A percentile compares a stretch with the other conserved stretches of the same genome.
These are phyloP conservation scores for Scomber colias DNA, from an alignment of 2,113 vertebrate species.

Conservation along the genomic window DNA sequence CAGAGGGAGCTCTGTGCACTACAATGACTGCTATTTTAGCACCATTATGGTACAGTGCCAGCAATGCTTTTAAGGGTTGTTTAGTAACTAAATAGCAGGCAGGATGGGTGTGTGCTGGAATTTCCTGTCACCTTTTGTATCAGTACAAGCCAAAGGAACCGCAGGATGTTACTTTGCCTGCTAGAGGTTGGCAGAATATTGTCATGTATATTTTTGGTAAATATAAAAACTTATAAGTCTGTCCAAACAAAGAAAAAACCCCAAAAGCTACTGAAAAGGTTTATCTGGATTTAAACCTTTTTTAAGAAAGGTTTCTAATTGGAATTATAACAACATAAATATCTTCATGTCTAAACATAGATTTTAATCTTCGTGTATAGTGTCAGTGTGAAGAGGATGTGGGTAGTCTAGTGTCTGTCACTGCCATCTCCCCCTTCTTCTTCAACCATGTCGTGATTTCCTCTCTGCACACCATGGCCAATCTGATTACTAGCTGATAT, in stretches of 20 bases:
- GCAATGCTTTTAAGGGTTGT: conserved; percentile 57
- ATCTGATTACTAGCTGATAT: conserved; percentile 50
- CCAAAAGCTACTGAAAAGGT: background rate
- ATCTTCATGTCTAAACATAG: conserved; percentile 26
- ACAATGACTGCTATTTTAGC: conserved; percentile 24
- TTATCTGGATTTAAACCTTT: background rate
- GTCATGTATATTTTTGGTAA: conserved; percentile 23
- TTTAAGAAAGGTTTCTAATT: too few relatives aligned
- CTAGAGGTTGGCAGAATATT: conserved; percentile 23
- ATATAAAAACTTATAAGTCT: background rate
- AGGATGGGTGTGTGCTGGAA: conserved; percentile 80
- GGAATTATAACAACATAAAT: background rate
- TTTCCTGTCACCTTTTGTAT: conserved; percentile 83
- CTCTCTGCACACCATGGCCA: conserved; percentile 34
- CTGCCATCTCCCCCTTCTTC: conserved; percentile 41
- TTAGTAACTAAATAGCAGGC: conserved; percentile 67
- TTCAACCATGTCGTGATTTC: conserved; percentile 68
- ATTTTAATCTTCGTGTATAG: conserved; percentile 34
- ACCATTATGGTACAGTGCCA: conserved; percentile 36
- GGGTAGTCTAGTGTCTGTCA: conserved; percentile 58
- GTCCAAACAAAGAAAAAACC: background rate
- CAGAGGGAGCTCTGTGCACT: conserved; percentile 21
- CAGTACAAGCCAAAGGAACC: conserved; percentile 44
- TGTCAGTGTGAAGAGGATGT: conserved; percentile 70
- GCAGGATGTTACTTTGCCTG: conserved; percentile 47